phyloP scores from a whole-genome alignment of 2,888 invertebrate species.

The Gnatocerus cornutus region DNA sequence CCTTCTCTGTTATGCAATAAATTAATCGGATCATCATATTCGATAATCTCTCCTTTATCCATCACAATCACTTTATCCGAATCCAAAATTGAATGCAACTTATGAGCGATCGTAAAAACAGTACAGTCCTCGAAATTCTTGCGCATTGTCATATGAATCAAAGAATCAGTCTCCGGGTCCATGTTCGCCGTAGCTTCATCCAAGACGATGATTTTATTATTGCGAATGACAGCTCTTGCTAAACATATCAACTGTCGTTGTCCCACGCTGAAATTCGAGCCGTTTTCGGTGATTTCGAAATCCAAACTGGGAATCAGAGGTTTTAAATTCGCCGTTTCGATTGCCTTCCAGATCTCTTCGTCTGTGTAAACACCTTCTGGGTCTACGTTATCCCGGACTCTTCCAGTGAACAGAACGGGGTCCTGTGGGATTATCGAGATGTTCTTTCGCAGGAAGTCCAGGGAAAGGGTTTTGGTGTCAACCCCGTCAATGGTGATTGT shows the following conservation, averaged over 20 bases:
- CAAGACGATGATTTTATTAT: constrained; percentile 72
- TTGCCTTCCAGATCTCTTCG: constrained; percentile 62
- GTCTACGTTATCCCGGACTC: constrained; percentile 71
- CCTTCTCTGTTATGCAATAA: constrained; percentile 75
- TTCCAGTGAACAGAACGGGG: constrained; percentile 74
- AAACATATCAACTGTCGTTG: constrained; percentile 75
- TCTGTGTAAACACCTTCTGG: constrained; percentile 58
- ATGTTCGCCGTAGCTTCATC: constrained; percentile 77
- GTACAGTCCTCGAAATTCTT: constrained; percentile 73
- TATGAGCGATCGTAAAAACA: constrained; percentile 72
- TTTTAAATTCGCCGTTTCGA: constrained; percentile 67
- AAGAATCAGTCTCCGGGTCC: constrained; percentile 72
- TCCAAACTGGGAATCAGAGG: constrained; percentile 65
- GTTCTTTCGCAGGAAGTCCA: constrained; percentile 70
- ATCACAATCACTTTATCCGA: constrained; percentile 74
- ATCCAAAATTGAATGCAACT: constrained; percentile 74
- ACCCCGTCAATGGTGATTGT: constrained; percentile 73
- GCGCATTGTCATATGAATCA: constrained; percentile 74
- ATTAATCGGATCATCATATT: constrained; percentile 59
- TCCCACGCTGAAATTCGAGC: constrained; percentile 69
- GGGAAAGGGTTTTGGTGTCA: constrained; percentile 68
- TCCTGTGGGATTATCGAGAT: constrained; percentile 74
- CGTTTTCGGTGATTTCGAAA: constrained; percentile 51
- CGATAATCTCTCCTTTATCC: constrained; percentile 70
- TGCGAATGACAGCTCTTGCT: constrained; percentile 73